phyloP scores from a whole-genome alignment of 2,888 invertebrate genomes.

The Flexamia atlantica region DNA sequence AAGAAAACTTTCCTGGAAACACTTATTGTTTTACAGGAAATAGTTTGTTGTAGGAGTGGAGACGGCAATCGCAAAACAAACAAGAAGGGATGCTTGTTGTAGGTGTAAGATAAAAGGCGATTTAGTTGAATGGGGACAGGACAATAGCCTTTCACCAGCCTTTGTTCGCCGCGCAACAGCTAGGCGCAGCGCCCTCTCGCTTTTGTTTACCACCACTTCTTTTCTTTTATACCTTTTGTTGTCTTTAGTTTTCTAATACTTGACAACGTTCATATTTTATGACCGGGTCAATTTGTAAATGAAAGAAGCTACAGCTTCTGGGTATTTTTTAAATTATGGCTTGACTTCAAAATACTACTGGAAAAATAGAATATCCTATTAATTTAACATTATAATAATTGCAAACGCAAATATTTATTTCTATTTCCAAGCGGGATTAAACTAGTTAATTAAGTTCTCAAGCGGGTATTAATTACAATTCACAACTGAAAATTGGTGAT shows the following conservation, averaged over 20 bases:
- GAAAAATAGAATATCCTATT: too few relatives aligned
- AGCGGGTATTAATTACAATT: too few relatives aligned
- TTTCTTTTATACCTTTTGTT: constrained; percentile 38
- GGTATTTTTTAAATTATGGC: too few relatives aligned
- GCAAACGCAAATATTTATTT: too few relatives aligned
- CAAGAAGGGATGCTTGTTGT: background rate
- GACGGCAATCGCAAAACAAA: constrained; percentile 2
- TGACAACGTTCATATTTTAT: constrained; percentile 7
- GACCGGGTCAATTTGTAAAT: background rate
- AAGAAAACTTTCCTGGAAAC: too few relatives aligned
- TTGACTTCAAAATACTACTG: too few relatives aligned
- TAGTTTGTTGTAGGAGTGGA: background rate
- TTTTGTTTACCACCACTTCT: constrained; percentile 24
- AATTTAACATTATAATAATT: too few relatives aligned
- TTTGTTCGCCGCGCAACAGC: constrained; percentile 26
- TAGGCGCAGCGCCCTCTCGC: background rate
- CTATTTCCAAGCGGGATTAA: too few relatives aligned
- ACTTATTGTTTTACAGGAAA: too few relatives aligned
- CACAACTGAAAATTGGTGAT: too few relatives aligned
- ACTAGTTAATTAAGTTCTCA: too few relatives aligned
- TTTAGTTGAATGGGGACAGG: constrained; percentile 7
- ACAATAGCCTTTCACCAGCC: constrained; percentile 24
- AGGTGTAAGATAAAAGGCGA: constrained; percentile 45
- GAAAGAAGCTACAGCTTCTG: background rate
- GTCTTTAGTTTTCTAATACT: constrained; percentile 22